Percentiles rank a stretch among this genome's conserved stretches.
These are phyloP conservation scores for Sitta carolinensis DNA, from an alignment of 2,797 vertebrate genomes.

Conservation along the genomic window DNA sequence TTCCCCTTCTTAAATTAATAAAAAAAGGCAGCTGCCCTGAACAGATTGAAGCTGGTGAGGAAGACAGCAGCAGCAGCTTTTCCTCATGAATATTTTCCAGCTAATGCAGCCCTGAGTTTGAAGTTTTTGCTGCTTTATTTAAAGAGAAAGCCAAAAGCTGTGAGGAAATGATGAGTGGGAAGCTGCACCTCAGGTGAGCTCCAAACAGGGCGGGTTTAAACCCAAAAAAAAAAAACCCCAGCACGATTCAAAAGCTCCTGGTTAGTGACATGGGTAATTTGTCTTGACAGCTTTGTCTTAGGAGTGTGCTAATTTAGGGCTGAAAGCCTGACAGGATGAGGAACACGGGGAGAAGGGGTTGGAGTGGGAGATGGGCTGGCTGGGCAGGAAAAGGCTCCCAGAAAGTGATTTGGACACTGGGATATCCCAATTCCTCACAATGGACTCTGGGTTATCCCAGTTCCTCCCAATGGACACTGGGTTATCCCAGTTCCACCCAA, in stretches of 20 bases:
- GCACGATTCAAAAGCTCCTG: background rate
- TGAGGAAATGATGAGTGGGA: background rate
- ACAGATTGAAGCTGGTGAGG: background rate
- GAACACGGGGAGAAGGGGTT: background rate
- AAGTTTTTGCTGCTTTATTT: background rate
- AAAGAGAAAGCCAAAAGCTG: constrained; percentile 6
- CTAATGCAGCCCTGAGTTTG: background rate
- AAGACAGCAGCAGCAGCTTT: background rate
- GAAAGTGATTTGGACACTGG: background rate
- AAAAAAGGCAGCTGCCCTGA: background rate
- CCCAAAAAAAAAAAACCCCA: background rate
- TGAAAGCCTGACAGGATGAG: constrained; percentile 29
- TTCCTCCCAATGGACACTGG: no score
- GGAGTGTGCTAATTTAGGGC: constrained; percentile 43
- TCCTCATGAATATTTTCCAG: background rate
- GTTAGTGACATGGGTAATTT: constrained; percentile 1
- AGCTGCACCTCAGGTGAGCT: background rate
- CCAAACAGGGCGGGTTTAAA: background rate
- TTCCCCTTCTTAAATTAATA: background rate
- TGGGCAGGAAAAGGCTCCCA: accelerated
- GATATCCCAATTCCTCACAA: background rate
- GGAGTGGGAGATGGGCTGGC: background rate
- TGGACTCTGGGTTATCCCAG: background rate
- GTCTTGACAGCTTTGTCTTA: constrained; percentile 37
- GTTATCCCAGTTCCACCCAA: background rate